A percentile compares a stretch with the other conserved stretches of the same genome.
Conservation (phyloP, 2,113 vertebrate genomes). For the Tragelaphus strepsiceros region DNA sequence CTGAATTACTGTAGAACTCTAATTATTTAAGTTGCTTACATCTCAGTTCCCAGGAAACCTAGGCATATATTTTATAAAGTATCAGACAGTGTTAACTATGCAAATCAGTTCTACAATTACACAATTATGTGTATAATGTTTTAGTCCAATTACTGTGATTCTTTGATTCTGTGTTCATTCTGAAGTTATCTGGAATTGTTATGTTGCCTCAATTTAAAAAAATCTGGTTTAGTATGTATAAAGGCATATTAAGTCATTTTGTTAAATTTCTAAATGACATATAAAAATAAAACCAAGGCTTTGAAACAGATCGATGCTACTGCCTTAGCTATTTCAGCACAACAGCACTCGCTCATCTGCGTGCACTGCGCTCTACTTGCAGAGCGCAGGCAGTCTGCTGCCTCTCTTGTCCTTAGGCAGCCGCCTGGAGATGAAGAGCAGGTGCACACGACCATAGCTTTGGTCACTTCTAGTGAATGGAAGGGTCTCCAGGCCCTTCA, state of each 20-base stretch:
- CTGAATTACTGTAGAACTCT: neutral
- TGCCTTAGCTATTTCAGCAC: neutral
- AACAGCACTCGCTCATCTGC: neutral
- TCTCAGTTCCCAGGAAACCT: neutral
- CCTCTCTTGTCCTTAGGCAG: neutral
- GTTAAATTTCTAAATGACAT: neutral
- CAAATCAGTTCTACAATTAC: conserved; percentile 29
- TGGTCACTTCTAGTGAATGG: neutral
- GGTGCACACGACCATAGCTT: neutral
- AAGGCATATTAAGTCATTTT: neutral
- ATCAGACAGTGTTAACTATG: conserved; percentile 42
- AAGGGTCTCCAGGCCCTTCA: neutral
- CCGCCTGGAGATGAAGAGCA: neutral
- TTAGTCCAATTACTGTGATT: neutral
- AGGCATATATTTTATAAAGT: neutral
- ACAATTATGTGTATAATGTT: conserved; percentile 12
- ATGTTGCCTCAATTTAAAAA: conserved; percentile 6
- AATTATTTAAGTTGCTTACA: neutral
- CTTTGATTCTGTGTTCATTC: neutral
- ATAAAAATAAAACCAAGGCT: conserved; percentile 50
- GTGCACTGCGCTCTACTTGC: neutral
- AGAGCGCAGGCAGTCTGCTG: neutral
- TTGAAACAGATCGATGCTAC: neutral
- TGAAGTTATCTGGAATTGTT: neutral
- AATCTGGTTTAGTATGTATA: neutral